Evolutionary conservation across 1,140 invertebrate species (phyloP).

Genomic region (Apis laboriosa): DNA sequence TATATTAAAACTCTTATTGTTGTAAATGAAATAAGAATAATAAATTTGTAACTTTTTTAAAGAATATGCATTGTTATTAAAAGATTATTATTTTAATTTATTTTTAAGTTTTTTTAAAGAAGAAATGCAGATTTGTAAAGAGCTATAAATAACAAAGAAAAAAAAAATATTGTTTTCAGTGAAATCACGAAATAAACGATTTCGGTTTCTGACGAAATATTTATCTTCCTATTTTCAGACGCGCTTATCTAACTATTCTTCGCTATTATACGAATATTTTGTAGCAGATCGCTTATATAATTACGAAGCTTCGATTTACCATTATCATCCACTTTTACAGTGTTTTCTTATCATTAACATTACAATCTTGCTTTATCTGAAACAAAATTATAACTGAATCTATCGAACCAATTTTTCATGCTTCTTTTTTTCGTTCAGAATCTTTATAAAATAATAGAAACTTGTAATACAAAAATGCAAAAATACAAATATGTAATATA

Average conservation of each 20-base stretch:
- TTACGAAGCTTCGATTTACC: conserved; percentile 2
- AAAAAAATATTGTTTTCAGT: background rate
- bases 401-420: background rate
- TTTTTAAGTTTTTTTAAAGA: background rate
- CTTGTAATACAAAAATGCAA: background rate
- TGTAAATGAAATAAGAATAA: background rate
- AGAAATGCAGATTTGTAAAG: background rate
- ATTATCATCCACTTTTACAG: conserved; percentile 32
- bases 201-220: conserved; percentile 10
- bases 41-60: background rate
- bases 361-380: conserved; percentile 35
- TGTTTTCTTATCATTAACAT: conserved; percentile 25
- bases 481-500: background rate
- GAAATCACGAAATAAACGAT: background rate
- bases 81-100: no score
- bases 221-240: conserved; percentile 20
- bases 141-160: background rate
- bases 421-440: no score
- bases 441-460: background rate
- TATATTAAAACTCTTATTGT: rapidly evolving
- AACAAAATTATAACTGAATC: background rate
- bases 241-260: conserved; percentile 24
- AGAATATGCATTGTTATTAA: background rate
- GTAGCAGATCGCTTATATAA: conserved; percentile 26
- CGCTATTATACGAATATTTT: conserved; percentile 18